Conservation (phyloP, 2,888 invertebrate genomes). For the Ochropleura leucogaster region DNA sequence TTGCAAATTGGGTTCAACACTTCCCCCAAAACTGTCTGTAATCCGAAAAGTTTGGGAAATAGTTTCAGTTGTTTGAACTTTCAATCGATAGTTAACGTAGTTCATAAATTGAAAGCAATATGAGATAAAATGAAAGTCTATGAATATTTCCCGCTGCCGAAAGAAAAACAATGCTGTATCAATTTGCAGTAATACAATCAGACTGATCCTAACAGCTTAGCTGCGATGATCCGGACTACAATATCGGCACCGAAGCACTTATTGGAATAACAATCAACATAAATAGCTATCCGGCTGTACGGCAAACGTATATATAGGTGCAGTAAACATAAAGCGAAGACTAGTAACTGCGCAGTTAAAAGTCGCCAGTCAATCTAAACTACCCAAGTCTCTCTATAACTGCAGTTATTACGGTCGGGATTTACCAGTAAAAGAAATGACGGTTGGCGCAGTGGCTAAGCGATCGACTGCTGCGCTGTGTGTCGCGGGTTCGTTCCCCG, state of each 20-base stretch:
- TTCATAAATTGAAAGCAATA: neutral
- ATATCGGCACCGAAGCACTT: slow-evolving; percentile 17
- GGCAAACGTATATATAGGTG: neutral
- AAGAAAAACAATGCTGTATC: slow-evolving; percentile 6
- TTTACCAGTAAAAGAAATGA: neutral
- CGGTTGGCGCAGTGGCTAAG: neutral
- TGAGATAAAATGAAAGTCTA: neutral
- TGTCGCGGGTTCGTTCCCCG: no score
- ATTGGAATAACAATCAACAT: slow-evolving; percentile 29
- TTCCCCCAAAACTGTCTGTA: neutral
- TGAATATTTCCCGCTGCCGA: neutral
- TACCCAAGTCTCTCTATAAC: neutral
- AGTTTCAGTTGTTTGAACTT: neutral
- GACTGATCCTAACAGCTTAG: slow-evolving; percentile 16
- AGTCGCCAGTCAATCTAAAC: neutral
- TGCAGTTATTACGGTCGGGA: neutral
- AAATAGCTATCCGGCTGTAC: slow-evolving; percentile 1
- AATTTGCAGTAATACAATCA: slow-evolving; percentile 16
- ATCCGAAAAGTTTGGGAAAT: neutral
- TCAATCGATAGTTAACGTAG: neutral
- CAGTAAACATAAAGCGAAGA: neutral
- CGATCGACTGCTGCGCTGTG: no score
- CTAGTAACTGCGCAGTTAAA: neutral
- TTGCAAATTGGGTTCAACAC: neutral
- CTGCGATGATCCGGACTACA: slow-evolving; percentile 20